phyloP scores from a whole-genome alignment of 1,140 invertebrate genomes.

The Phocides pigmalion region DNA sequence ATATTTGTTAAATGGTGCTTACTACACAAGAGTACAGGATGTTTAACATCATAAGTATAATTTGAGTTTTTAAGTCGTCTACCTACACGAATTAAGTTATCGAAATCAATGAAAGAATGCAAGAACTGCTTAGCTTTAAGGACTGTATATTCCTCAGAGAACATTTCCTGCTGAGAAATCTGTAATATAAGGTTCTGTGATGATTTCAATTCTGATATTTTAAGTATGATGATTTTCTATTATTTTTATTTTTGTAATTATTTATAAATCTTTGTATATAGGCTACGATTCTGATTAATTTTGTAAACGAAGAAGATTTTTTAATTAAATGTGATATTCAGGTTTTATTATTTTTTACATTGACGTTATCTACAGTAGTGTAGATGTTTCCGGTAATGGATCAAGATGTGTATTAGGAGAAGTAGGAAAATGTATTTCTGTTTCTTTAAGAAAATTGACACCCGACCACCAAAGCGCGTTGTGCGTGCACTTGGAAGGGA shows the following conservation, averaged over 20 bases:
- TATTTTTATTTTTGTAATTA: constrained; percentile 35
- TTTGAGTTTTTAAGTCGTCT: constrained; percentile 42
- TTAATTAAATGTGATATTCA: constrained; percentile 16
- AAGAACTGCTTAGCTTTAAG: constrained; percentile 24
- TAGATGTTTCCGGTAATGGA: constrained; percentile 1
- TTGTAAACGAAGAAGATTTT: constrained; percentile 27
- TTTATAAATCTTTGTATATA: constrained; percentile 34
- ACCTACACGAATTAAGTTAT: constrained; percentile 40
- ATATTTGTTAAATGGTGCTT: constrained; percentile 32
- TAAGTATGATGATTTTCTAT: not conserved
- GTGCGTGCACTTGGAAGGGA: constrained; percentile 21
- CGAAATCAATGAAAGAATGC: constrained; percentile 35
- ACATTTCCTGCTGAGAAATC: not conserved
- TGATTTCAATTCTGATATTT: constrained; percentile 17
- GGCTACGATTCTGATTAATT: constrained; percentile 23
- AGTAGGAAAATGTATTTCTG: no score
- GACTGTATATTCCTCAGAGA: constrained; percentile 18
- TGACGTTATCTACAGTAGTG: constrained; percentile 8
- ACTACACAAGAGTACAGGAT: constrained; percentile 37
- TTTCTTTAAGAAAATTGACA: constrained; percentile 29
- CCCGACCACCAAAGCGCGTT: constrained; percentile 16
- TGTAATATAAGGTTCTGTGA: constrained; percentile 18
- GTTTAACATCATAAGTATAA: constrained; percentile 40
- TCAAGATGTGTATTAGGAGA: not conserved
- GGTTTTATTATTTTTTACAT: constrained; percentile 1